Evolutionary conservation across 2,797 vertebrate genomes (phyloP).

Genomic region (Antrozous pallidus): DNA sequence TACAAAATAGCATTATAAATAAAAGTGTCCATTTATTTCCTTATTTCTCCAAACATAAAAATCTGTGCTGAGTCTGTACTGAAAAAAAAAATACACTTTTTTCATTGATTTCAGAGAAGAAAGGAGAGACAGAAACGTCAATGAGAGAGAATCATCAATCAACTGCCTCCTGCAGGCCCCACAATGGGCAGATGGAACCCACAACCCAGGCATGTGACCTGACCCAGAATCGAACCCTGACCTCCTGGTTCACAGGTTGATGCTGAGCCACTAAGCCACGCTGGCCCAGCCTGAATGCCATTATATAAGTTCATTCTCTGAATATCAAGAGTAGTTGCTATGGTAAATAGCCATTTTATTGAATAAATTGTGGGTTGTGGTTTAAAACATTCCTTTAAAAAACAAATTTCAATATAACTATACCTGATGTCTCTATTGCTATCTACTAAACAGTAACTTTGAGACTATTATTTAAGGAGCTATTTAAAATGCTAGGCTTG

Average conservation of each 20-base stretch:
- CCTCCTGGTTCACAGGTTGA: too few species aligned
- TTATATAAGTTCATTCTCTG: conserved; percentile 70
- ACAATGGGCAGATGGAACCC: too few species aligned
- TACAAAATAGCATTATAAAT: conserved; percentile 52
- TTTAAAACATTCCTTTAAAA: conserved; percentile 53
- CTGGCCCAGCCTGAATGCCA: conserved; percentile 7
- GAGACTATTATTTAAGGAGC: neutral
- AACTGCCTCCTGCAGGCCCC: too few species aligned
- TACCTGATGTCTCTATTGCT: neutral
- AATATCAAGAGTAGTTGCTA: conserved; percentile 68
- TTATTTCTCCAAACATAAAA: conserved; percentile 68
- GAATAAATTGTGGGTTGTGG: conserved; percentile 52
- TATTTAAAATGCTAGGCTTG: conserved; percentile 15
- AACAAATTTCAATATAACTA: conserved; percentile 37
- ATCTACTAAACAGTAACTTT: conserved; percentile 60
- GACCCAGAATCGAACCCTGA: too few species aligned
- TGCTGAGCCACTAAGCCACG: too few species aligned
- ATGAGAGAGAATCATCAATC: too few species aligned
- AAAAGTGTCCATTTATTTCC: conserved; percentile 58
- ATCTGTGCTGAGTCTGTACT: conserved; percentile 13
- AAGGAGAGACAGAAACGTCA: too few species aligned
- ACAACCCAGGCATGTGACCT: too few species aligned
- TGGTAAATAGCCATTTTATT: conserved; percentile 71
- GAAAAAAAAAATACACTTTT: too few species aligned
- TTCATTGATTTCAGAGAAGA: too few species aligned